Evolutionary conservation across 1,140 invertebrate genomes (phyloP).

Genomic region (Proctacanthus coquilletti): DNA sequence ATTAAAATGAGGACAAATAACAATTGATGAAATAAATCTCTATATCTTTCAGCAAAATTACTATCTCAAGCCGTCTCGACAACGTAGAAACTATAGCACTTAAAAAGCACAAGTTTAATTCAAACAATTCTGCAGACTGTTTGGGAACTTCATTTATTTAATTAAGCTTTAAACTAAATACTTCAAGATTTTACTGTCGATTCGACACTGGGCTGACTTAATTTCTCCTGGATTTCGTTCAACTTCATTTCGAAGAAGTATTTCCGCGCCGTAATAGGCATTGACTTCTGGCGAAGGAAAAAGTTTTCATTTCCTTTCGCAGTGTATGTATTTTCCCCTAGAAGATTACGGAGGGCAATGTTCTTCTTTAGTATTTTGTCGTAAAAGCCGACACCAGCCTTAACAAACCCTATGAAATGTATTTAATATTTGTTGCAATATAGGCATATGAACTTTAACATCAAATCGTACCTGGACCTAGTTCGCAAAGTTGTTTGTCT

Average conservation of each 20-base stretch:
- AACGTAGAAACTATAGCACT: too few species aligned
- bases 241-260: conserved; percentile 30
- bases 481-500: conserved; percentile 41
- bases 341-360: conserved; percentile 45
- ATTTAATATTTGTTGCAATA: neutral
- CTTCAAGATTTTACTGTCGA: too few species aligned
- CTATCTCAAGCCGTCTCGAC: too few species aligned
- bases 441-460: too few species aligned
- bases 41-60: too few species aligned
- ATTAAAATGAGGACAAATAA: too few species aligned
- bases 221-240: conserved; percentile 13
- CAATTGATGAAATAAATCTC: too few species aligned
- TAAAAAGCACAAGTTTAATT: too few species aligned
- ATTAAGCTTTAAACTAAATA: too few species aligned
- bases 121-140: too few species aligned
- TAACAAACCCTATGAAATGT: conserved; percentile 34
- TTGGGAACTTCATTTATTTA: too few species aligned
- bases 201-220: too few species aligned
- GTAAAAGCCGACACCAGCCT: conserved; percentile 61
- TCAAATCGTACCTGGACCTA: conserved; percentile 31
- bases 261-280: conserved; percentile 45
- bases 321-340: conserved; percentile 44
- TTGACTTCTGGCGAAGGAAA: conserved; percentile 41
- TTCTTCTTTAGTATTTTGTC: conserved; percentile 54
- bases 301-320: conserved; percentile 51